Evolutionary conservation across 2,888 invertebrate species (phyloP).

Genomic region (Caenorhabditis drosophilae): DNA sequence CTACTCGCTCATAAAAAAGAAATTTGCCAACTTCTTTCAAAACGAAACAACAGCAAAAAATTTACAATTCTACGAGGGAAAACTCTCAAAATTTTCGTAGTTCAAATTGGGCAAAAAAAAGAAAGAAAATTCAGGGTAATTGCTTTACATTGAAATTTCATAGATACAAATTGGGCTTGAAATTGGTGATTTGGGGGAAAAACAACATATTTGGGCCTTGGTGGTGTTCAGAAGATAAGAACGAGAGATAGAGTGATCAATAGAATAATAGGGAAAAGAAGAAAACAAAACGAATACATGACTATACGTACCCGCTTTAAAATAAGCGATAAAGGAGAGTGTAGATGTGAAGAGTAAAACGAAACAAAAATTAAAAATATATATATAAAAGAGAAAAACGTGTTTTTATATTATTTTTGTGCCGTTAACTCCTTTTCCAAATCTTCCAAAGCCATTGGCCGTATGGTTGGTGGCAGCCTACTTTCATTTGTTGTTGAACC

Average conservation of each 20-base stretch:
- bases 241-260: slow-evolving; percentile 26
- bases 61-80: no score
- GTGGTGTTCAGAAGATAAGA: slow-evolving; percentile 25
- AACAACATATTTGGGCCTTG: no score
- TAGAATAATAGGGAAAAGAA: slow-evolving; percentile 5
- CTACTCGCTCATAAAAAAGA: no score
- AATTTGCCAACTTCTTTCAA: no score
- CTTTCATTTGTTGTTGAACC: slow-evolving; percentile 3
- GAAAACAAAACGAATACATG: slow-evolving; percentile 36
- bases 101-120: no score
- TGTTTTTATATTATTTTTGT: slow-evolving; percentile 11
- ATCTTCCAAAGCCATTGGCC: slow-evolving; percentile 45
- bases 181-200: slow-evolving; percentile 22
- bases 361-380: slow-evolving; percentile 23
- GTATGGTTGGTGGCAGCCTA: slow-evolving; percentile 23
- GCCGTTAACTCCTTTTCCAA: slow-evolving; percentile 38
- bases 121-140: no score
- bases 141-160: no score
- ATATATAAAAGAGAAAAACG: neutral
- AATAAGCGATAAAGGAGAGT: slow-evolving; percentile 27
- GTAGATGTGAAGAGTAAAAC: slow-evolving; percentile 11
- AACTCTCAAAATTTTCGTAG: no score
- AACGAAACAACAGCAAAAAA: no score
- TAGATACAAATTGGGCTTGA: no score
- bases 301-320: slow-evolving; percentile 34